Evolutionary conservation across 2,888 invertebrate genomes (phyloP), one percentile per base, ranked within the genome.

Genomic region (Ptychoptera contaminata): DNA sequence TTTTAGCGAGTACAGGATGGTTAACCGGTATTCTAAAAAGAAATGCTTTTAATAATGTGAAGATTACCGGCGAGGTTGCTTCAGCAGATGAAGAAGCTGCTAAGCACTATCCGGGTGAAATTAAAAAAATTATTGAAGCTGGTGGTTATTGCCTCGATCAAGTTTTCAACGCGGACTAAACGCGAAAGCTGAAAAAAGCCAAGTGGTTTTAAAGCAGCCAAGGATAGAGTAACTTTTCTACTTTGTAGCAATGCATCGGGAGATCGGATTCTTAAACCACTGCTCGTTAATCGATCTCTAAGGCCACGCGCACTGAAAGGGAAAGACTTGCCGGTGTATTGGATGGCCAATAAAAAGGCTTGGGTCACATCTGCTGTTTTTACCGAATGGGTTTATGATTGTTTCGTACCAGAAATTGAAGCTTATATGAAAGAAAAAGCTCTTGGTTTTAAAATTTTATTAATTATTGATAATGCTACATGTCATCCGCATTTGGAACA

Each of bases 221-320:
- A 55, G 47, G 53, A 54, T 47, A 50, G 52, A 40, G 42, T 54
- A 8, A 52, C 53, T 32, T 45, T 57, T 7, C 32, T 55, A 43
- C 45, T 54, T 8, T 51, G 55, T 42, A 49, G 48, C 15, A 56
- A 54, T 47, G 53, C 52, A 31, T 50, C 51, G 45, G 55, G 56
- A 34, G 51, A 53, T 44, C 49, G 45, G 7, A 50, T 52, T 43
- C 45, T 53, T 36, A 56, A 51, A 47, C 53, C 53, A 16, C 42
- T 56, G 46, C 43, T 56, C 31, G 50, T 56, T 11, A 50, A 53
- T 43, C 47, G 48, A 40, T 50, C 52, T 8, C 39, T 47, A 29
- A 53, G 50, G 35, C 52, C 52, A 30, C 44, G 51, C 16, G 50
- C 52, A 15, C 40, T 55, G 44, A 52, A 52, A 44, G 42, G 37